Percentiles rank a stretch among this genome's conserved stretches.
phyloP scores from a whole-genome alignment of 2,113 vertebrate genomes.

The Megaleporinus macrocephalus region DNA sequence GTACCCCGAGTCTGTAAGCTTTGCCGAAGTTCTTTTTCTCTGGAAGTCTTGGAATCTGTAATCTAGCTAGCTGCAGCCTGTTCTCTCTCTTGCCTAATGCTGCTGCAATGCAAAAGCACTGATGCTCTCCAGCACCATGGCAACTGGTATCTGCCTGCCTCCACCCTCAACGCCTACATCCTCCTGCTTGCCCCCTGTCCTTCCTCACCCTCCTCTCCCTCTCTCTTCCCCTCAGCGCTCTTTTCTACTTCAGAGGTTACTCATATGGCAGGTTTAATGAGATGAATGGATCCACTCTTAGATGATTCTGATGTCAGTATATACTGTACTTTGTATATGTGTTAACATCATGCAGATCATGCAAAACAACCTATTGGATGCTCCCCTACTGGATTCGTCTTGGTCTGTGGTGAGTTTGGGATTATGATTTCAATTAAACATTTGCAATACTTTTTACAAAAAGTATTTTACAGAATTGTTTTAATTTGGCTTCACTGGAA shows the following conservation, averaged over 20 bases:
- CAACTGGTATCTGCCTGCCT: conserved; percentile 28
- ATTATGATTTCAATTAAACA: too few species aligned
- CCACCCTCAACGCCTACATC: conserved; percentile 5
- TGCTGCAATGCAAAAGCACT: conserved; percentile 20
- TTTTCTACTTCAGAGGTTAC: conserved; percentile 26
- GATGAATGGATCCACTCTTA: conserved; percentile 16
- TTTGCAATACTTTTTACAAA: too few species aligned
- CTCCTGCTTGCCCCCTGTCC: conserved; percentile 8
- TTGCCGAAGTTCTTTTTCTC: conserved; percentile 5
- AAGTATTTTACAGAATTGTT: too few species aligned
- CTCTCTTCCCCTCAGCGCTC: background rate
- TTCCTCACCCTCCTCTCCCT: conserved; percentile 1
- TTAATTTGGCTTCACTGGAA: too few species aligned
- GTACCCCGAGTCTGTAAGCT: too few species aligned
- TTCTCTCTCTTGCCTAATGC: conserved; percentile 10
- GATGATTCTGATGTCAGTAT: conserved; percentile 11
- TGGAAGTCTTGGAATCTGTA: conserved; percentile 24
- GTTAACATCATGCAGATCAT: background rate
- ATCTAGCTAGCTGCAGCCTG: conserved; percentile 28
- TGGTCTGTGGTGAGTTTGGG: too few species aligned
- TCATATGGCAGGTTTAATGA: conserved; percentile 22
- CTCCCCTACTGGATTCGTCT: background rate
- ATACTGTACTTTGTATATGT: background rate
- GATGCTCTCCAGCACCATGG: conserved; percentile 34
- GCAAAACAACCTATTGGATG: background rate